Evolutionary conservation across 92 coral and sea anemone species (phyloP).

Genomic region (Heliopora coerulea): DNA sequence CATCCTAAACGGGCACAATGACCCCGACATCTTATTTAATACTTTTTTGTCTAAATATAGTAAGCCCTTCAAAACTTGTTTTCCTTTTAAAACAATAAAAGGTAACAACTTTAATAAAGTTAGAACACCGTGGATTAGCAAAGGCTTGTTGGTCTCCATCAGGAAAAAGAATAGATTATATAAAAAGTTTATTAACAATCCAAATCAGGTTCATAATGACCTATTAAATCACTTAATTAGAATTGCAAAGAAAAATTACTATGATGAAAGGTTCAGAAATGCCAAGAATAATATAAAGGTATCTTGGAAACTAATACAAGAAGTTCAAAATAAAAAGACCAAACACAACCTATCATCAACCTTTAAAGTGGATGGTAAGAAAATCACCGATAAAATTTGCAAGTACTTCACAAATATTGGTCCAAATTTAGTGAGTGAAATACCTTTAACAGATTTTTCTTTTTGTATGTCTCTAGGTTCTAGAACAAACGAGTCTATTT

Average conservation of each 20-base stretch:
- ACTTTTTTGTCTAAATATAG: conserved; percentile 36
- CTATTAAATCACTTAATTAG: conserved; percentile 48
- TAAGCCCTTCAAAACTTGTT: conserved; percentile 35
- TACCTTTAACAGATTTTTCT: conserved; percentile 23
- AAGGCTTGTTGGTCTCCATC: conserved; percentile 48
- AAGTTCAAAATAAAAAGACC: conserved; percentile 14
- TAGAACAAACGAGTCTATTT: conserved; percentile 4
- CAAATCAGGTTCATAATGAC: conserved; percentile 36
- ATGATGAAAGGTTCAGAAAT: conserved; percentile 51
- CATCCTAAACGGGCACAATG: conserved; percentile 3
- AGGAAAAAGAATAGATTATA: conserved; percentile 54
- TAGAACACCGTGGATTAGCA: conserved; percentile 51
- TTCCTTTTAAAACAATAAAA: conserved; percentile 14
- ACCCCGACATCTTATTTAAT: background rate
- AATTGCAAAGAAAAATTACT: conserved; percentile 48
- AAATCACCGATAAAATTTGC: conserved; percentile 46
- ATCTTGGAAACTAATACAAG: conserved; percentile 54
- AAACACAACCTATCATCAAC: conserved; percentile 34
- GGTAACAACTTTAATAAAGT: conserved; percentile 6
- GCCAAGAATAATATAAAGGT: conserved; percentile 51
- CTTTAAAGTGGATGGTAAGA: conserved; percentile 35
- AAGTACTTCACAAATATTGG: conserved; percentile 57
- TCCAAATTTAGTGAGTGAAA: conserved; percentile 45
- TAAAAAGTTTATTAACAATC: conserved; percentile 39
- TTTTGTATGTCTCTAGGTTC: conserved; percentile 6